A percentile compares a stretch with the other conserved stretches of the same genome.
phyloP scores from a whole-genome alignment of 2,113 vertebrate genomes.

The Serilophus lunatus region DNA sequence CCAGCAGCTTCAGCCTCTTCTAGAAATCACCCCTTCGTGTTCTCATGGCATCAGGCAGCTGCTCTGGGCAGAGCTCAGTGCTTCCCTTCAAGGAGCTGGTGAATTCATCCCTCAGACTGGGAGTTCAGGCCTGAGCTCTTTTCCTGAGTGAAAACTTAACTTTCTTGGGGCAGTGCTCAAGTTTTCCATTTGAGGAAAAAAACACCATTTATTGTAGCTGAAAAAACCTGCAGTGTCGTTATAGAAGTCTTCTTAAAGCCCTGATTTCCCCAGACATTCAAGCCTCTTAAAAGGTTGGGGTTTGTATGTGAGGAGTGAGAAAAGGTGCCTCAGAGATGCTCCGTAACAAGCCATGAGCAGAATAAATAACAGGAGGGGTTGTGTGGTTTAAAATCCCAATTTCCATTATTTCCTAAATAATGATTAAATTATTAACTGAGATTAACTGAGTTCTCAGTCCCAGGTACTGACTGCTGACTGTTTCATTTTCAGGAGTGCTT shows the following conservation, averaged over 20 bases:
- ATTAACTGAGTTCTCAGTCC: too few relatives aligned
- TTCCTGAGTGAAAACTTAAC: neutral
- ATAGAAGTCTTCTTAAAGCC: neutral
- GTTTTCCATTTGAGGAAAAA: neutral
- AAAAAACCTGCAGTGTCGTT: neutral
- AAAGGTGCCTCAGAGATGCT: neutral
- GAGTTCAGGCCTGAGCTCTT: too few relatives aligned
- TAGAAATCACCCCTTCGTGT: slow-evolving; percentile 44
- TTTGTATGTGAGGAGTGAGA: neutral
- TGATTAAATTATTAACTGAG: too few relatives aligned
- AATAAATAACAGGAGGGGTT: slow-evolving; percentile 1
- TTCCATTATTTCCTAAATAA: neutral
- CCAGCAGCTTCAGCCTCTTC: neutral
- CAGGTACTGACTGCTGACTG: neutral
- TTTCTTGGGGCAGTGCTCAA: neutral
- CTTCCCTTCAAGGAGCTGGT: neutral
- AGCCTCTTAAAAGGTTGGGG: neutral
- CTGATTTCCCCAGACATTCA: neutral
- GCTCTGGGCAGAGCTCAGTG: neutral
- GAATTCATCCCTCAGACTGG: neutral
- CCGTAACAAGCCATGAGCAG: neutral
- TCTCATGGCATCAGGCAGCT: slow-evolving; percentile 26
- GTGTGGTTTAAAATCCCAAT: neutral
- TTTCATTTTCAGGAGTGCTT: slow-evolving; percentile 5
- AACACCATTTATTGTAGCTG: neutral